These are phyloP conservation scores for Phymastichus coffea DNA, from an alignment of 1,140 invertebrate genomes.

Conservation along the genomic window DNA sequence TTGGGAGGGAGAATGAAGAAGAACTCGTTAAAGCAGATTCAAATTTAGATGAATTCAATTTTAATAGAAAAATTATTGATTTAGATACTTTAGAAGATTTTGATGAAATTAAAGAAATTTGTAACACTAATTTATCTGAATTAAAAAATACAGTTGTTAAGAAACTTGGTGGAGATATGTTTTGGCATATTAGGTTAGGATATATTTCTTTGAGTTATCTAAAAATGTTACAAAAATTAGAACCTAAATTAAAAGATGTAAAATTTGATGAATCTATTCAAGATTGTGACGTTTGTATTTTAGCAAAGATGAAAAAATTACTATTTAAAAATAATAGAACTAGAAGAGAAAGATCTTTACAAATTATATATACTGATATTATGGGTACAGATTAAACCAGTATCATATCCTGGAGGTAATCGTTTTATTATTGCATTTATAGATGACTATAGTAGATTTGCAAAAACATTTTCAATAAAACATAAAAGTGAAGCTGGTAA, in stretches of 20 bases:
- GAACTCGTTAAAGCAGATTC: too few relatives aligned
- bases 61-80: too few relatives aligned
- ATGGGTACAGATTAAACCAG: slow-evolving; percentile 21
- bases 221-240: slow-evolving; percentile 20
- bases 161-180: slow-evolving; percentile 21
- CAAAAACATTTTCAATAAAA: slow-evolving; percentile 7
- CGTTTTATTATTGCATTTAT: slow-evolving; percentile 18
- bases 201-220: slow-evolving; percentile 22
- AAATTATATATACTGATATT: slow-evolving; percentile 21
- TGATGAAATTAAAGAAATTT: too few relatives aligned
- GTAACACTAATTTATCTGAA: too few relatives aligned
- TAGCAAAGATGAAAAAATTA: slow-evolving; percentile 14
- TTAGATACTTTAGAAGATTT: too few relatives aligned
- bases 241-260: slow-evolving; percentile 9
- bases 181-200: slow-evolving; percentile 30
- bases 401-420: slow-evolving; percentile 2
- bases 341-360: slow-evolving; percentile 1
- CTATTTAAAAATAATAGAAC: slow-evolving; percentile 15
- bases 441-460: slow-evolving; percentile 17
- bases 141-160: too few relatives aligned
- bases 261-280: slow-evolving; percentile 22
- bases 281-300: slow-evolving; percentile 23
- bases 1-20: too few relatives aligned
- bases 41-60: too few relatives aligned
- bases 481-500: slow-evolving; percentile 3